phyloP scores from a whole-genome alignment of 2,797 vertebrate species.

The Oophaga sylvatica region DNA sequence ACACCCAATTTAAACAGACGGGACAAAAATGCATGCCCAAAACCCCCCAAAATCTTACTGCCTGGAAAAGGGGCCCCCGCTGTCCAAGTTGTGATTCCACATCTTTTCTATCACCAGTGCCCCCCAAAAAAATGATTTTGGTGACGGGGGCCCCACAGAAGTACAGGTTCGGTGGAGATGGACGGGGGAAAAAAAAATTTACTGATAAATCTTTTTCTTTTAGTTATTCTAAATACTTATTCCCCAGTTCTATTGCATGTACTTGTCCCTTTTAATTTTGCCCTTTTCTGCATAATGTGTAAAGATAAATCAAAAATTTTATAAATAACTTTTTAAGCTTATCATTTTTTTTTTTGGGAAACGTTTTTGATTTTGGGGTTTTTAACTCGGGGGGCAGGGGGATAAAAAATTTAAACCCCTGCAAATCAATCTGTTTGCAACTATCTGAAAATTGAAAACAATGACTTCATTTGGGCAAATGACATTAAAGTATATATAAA shows the following conservation, averaged over 20 bases:
- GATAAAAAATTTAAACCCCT: background rate
- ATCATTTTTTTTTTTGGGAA: background rate
- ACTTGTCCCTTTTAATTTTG: background rate
- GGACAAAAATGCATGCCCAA: too few species aligned
- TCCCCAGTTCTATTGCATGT: background rate
- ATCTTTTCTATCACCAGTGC: too few species aligned
- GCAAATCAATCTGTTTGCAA: conserved; percentile 18
- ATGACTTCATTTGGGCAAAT: conserved; percentile 19
- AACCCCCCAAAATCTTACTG: too few species aligned
- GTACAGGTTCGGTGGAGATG: too few species aligned
- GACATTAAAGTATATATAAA: conserved; percentile 33
- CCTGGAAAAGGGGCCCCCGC: too few species aligned
- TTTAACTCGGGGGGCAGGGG: background rate
- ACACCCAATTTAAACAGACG: too few species aligned
- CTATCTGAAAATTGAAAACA: background rate
- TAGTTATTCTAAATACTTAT: too few species aligned
- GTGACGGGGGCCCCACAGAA: too few species aligned
- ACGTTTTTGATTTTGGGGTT: background rate
- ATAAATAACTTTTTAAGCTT: background rate
- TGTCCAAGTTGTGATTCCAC: too few species aligned
- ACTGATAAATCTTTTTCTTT: background rate
- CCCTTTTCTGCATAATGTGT: background rate
- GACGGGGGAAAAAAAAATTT: too few species aligned
- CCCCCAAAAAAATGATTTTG: too few species aligned
- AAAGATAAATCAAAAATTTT: background rate